Conservation (phyloP, 1,140 invertebrate genomes). For the Cherax quadricarinatus region DNA sequence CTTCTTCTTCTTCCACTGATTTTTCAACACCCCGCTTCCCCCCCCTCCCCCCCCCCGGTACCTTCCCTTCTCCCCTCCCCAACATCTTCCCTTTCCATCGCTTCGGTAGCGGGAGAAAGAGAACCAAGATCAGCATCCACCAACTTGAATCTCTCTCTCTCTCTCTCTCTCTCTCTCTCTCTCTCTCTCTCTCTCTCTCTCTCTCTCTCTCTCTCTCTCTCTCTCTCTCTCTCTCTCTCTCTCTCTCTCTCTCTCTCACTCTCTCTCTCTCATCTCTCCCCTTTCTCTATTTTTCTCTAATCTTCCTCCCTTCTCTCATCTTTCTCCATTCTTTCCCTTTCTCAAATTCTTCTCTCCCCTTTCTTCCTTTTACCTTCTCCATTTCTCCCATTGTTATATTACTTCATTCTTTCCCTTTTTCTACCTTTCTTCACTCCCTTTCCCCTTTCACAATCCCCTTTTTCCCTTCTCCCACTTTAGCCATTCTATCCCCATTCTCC, state of each 20-base stretch:
- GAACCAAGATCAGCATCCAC: no score
- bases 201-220: no score
- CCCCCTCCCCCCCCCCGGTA: background rate
- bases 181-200: background rate
- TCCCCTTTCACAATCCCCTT: background rate
- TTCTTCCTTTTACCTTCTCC: background rate
- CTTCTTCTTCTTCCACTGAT: background rate
- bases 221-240: no score
- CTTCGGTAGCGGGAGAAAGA: no score
- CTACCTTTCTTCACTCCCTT: no score
- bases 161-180: constrained; percentile 8
- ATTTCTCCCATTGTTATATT: no score
- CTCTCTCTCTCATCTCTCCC: background rate
- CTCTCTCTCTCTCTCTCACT: background rate
- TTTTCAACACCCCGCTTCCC: background rate
- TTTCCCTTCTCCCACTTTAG: no score
- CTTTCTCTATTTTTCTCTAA: no score
- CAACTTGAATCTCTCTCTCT: background rate
- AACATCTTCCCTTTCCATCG: background rate
- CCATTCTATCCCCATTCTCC: no score
- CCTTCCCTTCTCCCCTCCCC: background rate
- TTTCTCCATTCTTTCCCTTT: no score
- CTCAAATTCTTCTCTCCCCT: background rate
- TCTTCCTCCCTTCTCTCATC: background rate
- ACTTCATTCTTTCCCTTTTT: background rate